Percentiles rank a stretch among this genome's conserved stretches.
Evolutionary conservation across 2,888 invertebrate genomes (phyloP).

Genomic region (Apantesis nais): DNA sequence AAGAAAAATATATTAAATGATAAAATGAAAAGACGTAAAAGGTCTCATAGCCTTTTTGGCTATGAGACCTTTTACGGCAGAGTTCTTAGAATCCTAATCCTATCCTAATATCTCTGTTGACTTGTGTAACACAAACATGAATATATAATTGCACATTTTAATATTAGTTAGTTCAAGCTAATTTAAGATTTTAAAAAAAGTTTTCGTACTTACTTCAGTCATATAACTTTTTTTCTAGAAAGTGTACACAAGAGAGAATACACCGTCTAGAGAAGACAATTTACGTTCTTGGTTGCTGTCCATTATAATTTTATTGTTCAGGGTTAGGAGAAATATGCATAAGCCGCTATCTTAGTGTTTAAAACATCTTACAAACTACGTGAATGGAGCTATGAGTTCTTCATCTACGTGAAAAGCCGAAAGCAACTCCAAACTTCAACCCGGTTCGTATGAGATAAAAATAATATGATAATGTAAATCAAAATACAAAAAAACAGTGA

Average conservation of each 20-base stretch:
- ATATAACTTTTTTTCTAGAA: neutral
- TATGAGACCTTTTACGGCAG: too few relatives aligned
- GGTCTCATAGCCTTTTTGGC: too few relatives aligned
- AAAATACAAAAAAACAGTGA: conserved; percentile 15
- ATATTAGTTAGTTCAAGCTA: neutral
- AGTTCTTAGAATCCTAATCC: too few relatives aligned
- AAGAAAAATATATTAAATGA: too few relatives aligned
- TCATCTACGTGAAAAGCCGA: neutral
- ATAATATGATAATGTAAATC: neutral
- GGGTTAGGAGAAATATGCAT: neutral
- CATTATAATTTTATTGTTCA: conserved; percentile 1
- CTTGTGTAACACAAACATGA: neutral
- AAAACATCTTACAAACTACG: neutral
- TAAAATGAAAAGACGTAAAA: too few relatives aligned
- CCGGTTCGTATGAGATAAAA: neutral
- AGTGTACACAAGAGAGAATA: too few relatives aligned
- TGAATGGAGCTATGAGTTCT: neutral
- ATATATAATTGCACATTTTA: neutral
- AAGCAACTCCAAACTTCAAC: neutral
- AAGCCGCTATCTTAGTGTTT: neutral
- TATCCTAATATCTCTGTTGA: too few relatives aligned
- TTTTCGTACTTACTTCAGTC: neutral
- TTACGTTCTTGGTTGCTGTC: neutral
- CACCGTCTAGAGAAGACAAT: neutral
- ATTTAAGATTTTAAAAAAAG: neutral